These are phyloP conservation scores for Drosophila obscura DNA, from an alignment of 1,140 invertebrate species.

Conservation along the genomic window DNA sequence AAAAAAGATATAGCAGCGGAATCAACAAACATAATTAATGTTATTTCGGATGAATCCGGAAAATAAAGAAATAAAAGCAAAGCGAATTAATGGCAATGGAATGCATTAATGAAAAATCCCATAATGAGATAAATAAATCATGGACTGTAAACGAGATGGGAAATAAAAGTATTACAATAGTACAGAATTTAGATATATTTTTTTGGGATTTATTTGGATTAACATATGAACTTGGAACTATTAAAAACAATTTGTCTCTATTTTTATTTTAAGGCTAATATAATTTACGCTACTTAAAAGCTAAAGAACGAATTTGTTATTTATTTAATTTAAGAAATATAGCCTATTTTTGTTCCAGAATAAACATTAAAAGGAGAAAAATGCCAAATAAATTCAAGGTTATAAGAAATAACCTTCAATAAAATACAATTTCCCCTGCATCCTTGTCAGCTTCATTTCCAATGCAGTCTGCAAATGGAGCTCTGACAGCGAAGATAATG, in stretches of 20 bases:
- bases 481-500: conserved; percentile 1
- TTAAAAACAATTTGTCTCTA: neutral
- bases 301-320: no score
- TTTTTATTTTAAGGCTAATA: neutral
- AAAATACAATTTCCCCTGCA: conserved; percentile 12
- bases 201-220: neutral
- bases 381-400: neutral
- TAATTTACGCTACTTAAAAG: no score
- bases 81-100: conserved; percentile 16
- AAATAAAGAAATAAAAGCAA: conserved; percentile 37
- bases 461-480: conserved; percentile 6
- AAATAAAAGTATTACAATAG: conserved; percentile 24
- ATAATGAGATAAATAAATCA: conserved; percentile 47
- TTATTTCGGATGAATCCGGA: conserved; percentile 42
- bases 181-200: conserved; percentile 15
- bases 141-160: conserved; percentile 27
- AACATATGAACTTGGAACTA: conserved; percentile 5
- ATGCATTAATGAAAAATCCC: conserved; percentile 33
- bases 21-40: conserved; percentile 63
- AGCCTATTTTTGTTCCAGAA: no score
- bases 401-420: conserved; percentile 6
- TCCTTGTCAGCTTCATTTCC: conserved; percentile 4
- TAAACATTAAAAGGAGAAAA: conserved; percentile 6
- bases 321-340: no score
- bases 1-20: conserved; percentile 27